phyloP scores from a whole-genome alignment of 1,140 invertebrate genomes.

The Rhizoglyphus robini region DNA sequence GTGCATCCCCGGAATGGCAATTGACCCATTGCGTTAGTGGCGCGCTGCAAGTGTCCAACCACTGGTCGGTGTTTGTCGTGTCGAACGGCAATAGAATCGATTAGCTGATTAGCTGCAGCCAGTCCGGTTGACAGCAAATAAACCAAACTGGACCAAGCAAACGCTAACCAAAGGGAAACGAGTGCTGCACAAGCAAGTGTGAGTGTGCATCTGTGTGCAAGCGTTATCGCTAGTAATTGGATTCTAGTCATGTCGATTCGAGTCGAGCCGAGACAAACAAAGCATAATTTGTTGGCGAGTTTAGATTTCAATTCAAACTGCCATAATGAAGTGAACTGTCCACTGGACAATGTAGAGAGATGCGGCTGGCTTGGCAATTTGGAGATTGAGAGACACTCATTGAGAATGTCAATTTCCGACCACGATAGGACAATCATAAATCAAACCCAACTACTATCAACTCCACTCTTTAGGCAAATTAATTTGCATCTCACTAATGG shows the following conservation, averaged over 20 bases:
- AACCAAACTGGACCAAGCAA: not conserved
- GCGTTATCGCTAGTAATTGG: not conserved
- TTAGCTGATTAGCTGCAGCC: not conserved
- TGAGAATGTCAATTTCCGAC: too few relatives aligned
- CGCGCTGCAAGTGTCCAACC: not conserved
- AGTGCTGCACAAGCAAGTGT: not conserved
- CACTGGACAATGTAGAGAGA: too few relatives aligned
- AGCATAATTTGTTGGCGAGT: slow-evolving; percentile 9
- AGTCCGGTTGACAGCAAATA: not conserved
- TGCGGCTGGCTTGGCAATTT: too few relatives aligned
- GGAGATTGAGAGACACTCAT: too few relatives aligned
- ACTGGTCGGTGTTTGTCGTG: too few relatives aligned
- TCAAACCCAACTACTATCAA: too few relatives aligned
- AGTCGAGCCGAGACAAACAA: not conserved
- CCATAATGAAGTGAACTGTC: slow-evolving; percentile 9
- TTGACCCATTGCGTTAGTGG: not conserved
- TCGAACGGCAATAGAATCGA: too few relatives aligned
- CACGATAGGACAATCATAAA: too few relatives aligned
- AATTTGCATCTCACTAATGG: too few relatives aligned
- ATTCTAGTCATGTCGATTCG: slow-evolving; percentile 9
- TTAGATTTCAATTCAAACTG: slow-evolving; percentile 7
- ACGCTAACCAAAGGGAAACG: not conserved
- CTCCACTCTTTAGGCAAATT: too few relatives aligned
- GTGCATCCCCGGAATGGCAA: slow-evolving; percentile 8
- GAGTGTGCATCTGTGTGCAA: not conserved